Base-by-base conservation (phyloP, 2,888 invertebrate species). In the Agapostemon virescens region DNA sequence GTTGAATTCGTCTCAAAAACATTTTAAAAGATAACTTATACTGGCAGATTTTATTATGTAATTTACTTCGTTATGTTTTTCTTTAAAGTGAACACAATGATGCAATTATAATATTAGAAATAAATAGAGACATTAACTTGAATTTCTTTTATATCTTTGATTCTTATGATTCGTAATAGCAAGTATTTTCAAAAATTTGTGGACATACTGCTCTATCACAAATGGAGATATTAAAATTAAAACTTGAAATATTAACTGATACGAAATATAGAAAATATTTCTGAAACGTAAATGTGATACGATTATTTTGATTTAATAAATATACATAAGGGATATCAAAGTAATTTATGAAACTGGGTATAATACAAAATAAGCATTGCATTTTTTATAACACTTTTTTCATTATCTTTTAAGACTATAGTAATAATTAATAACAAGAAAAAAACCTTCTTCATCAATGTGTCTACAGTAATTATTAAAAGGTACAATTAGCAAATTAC, bases 401-500 rank as follows among this genome's bases (percentile, higher is more conserved):
- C 91, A 90, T 92, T 92, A 90, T 90, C 91, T 90, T 90, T 90
- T 91, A 92, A 90, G 90, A 91, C 90, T 92, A 92, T 91, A 91
- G 89, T 92, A 92, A 92, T 87, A 85, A 90, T 92, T 91, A 92
- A 92, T 91, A 92, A 92, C 91, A 92, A 92, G 92, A 91, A 91
- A 91, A 90, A 91, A 91, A 89, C 88, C 89, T 89, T 90, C 90
- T 89, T 90, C 90, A 90, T 92, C 90, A 90, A 90, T 90, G 90
- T 91, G 90, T 92, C 91, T 92, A 92, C 90, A 91, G 90, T 92
- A 92, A 92, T 92, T 91, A 92, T 92, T 92, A 91, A 92, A 92
- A 92, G 92, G 91, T 92, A 92, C 91, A 92, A 92, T 92, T 92
- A 92, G 91, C 91, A 92, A 92, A 92, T 92, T 91, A 92, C 91